Base-by-base conservation (phyloP, 1,140 invertebrate species). In the Drusus annulatus region DNA sequence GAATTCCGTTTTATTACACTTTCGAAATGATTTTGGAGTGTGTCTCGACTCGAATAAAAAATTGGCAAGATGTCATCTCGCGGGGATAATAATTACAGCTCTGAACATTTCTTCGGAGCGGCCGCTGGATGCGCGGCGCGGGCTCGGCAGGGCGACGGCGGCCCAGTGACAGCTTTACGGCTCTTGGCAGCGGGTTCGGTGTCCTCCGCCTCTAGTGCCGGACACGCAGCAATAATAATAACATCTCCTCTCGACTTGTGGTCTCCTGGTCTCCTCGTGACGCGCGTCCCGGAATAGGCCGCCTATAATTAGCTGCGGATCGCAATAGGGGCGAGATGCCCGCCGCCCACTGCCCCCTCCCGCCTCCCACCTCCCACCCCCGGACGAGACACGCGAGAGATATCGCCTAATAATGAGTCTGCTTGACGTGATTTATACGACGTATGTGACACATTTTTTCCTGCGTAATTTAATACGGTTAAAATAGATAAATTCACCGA, bases 381-480 rank as follows among this genome's bases (percentile, higher is more conserved):
- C 56, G 7, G 7, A 8, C 45, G 58, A n/a, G 56, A 51, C 65
- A 31, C 25, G 79, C 69, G 82, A 83, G 79, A 83, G 75, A 82
- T 82, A 83, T 83, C 82, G 68, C 82, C 82, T 78, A 83, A 83
- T 83, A 83, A 83, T 83, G 82, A 83, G 76, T 79, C 77, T 69
- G 79, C 51, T 69, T 71, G 69, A 71, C 78, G 68, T 83, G 82
- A 83, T 83, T 83, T 83, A 83, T 83, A 60, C 62, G 68, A 25
- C 74, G 71, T 81, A 79, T 75, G 82, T 79, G 82, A 83, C 82
- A 81, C 5, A 28, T 2, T 28, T 28, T 28, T 28, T 28, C 25
- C 25, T 2, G 25, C 25, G 2, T 5, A 28, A 28, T 28, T 36
- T 36, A 36, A 36, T 7, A 36, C 4, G 31, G 8, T 28, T 28